Evolutionary conservation across 64 coral and sea anemone genomes (phyloP), one percentile per base, ranked within the genome.

Genomic region (Montipora cactus): DNA sequence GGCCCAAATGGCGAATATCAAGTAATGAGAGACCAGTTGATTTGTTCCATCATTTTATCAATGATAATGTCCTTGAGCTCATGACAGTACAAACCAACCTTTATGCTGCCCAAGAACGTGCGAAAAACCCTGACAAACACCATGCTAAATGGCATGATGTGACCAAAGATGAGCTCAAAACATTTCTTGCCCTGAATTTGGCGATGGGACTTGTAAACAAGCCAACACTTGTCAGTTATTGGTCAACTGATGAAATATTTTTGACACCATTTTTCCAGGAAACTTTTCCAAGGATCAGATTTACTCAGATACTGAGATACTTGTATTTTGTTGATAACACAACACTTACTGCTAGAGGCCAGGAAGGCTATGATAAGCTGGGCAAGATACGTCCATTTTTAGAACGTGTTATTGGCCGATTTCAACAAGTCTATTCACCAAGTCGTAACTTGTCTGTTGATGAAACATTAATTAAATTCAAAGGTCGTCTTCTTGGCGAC

Each of bases 81-180:
- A 90, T 90, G 51, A 80, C 88, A 77, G 77, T 79, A 62, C 75
- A 90, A 90, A 90, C 75, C 62, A 90, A 80, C 88, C 78, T 90
- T 57, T 80, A 72, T 90, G 75, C 76, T 79, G 44, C 75, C 52
- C 88, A 90, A 85, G 64, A 85, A 80, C 75, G 58, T 90, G 47
- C 61, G 16, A 79, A 90, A 90, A 80, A 79, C 16, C 75, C 75
- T 79, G 76, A 90, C n/a, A 80, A 90, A 79, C 88, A 90, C 88
- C 77, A 80, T 62, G 21, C 58, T 59, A 77, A 18, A 64, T 64
- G 61, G 61, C 61, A 64, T 64, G 61, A 64, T 64, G 61, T 64
- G 61, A 64, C 61, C 61, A 64, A 64, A 14, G 61, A 64, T 64
- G 61, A 64, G 61, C 61, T 64, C 0, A 64, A 64, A 64, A 1